A percentile compares a stretch with the other conserved stretches of the same genome.
Conservation (phyloP, 2,888 invertebrate species). For the Dioctria linearis region DNA sequence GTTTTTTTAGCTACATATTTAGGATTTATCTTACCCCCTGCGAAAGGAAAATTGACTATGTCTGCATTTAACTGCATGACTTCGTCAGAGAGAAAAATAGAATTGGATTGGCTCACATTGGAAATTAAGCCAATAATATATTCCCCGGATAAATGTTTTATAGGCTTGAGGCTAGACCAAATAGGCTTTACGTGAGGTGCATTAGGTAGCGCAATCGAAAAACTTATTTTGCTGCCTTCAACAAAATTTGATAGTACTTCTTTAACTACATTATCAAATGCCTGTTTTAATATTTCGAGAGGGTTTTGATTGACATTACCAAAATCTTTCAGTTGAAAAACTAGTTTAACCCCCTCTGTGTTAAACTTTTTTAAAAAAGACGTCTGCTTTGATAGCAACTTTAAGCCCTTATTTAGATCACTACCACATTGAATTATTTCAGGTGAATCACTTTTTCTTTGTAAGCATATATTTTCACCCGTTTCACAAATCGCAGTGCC, state of each 20-base stretch:
- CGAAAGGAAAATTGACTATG: background rate
- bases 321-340: slow-evolving; percentile 3
- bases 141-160: slow-evolving; percentile 31
- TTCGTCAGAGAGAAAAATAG: slow-evolving; percentile 30
- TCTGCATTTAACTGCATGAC: slow-evolving; percentile 22
- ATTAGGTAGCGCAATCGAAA: slow-evolving; percentile 38
- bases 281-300: background rate
- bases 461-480: background rate
- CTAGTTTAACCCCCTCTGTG: too few relatives aligned
- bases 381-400: slow-evolving; percentile 9
- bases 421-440: slow-evolving; percentile 4
- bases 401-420: slow-evolving; percentile 14
- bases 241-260: background rate
- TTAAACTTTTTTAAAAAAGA: background rate
- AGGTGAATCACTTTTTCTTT: background rate
- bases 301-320: background rate
- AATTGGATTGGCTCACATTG: slow-evolving; percentile 36
- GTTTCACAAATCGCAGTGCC: background rate
- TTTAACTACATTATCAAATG: slow-evolving; percentile 16
- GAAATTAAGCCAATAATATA: slow-evolving; percentile 38
- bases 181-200: slow-evolving; percentile 28
- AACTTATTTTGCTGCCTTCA: slow-evolving; percentile 44
- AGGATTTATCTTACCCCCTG: slow-evolving; percentile 15
- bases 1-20: slow-evolving; percentile 2
- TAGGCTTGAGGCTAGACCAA: slow-evolving; percentile 38